These are phyloP conservation scores for Eristalis intricaria DNA, from an alignment of 2,888 invertebrate genomes.

Conservation along the genomic window DNA sequence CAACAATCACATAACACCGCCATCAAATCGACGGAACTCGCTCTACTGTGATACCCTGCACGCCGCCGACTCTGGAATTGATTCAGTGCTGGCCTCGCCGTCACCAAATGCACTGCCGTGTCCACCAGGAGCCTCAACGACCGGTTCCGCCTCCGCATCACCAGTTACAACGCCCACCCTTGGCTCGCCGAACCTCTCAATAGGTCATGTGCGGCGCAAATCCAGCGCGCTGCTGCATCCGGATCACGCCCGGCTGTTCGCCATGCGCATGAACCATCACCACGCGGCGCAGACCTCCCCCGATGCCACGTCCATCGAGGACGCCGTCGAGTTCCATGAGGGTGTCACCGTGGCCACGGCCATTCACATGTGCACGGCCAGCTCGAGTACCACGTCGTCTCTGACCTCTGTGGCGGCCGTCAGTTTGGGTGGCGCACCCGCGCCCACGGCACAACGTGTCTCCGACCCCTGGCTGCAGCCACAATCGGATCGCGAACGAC, in stretches of 20 bases:
- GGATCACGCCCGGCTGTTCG: conserved; percentile 86
- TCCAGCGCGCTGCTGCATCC: conserved; percentile 86
- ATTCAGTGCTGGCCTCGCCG: conserved; percentile 87
- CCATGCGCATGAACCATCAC: conserved; percentile 81
- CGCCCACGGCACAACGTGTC: conserved; percentile 79
- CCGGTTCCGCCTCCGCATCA: conserved; percentile 79
- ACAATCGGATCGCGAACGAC: conserved; percentile 78
- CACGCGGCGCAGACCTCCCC: conserved; percentile 80
- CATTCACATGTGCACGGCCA: conserved; percentile 81
- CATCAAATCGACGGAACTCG: conserved; percentile 77
- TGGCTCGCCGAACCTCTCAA: conserved; percentile 80
- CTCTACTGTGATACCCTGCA: conserved; percentile 82
- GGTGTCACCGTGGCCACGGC: conserved; percentile 78
- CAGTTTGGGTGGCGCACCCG: conserved; percentile 78
- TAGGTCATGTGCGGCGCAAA: conserved; percentile 81
- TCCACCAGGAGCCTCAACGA: conserved; percentile 77
- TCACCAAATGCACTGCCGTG: conserved; percentile 82
- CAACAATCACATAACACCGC: conserved; percentile 60
- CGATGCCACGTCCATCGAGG: conserved; percentile 81
- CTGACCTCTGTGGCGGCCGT: conserved; percentile 82
- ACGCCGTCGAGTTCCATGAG: conserved; percentile 82
- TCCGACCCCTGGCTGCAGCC: conserved; percentile 82
- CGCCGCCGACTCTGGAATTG: conserved; percentile 87
- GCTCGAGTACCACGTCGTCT: conserved; percentile 84
- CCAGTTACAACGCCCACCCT: conserved; percentile 80